phyloP scores from a whole-genome alignment of 1,140 invertebrate species.

The Pseudomyrmex dendroicus region DNA sequence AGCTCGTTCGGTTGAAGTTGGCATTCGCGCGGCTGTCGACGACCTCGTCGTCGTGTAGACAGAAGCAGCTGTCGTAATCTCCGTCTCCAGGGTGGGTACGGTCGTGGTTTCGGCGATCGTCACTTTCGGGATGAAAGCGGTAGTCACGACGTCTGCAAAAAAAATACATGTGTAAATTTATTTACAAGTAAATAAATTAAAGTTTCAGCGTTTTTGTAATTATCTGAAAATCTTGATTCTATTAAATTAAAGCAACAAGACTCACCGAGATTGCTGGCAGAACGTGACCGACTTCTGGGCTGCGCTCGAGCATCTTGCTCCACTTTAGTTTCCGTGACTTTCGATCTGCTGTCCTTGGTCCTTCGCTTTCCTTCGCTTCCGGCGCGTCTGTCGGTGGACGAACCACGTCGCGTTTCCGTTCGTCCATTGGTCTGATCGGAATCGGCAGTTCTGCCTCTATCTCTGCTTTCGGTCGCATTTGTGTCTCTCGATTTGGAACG shows the following conservation, averaged over 20 bases:
- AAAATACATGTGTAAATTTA: neutral
- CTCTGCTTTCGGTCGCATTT: constrained; percentile 26
- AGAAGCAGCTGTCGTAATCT: constrained; percentile 29
- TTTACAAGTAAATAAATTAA: no score
- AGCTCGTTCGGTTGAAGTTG: constrained; percentile 16
- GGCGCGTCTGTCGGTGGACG: constrained; percentile 41
- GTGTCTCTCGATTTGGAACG: constrained; percentile 43
- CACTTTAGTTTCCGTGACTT: constrained; percentile 47
- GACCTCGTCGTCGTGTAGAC: constrained; percentile 15
- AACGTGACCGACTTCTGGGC: constrained; percentile 56
- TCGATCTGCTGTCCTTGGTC: constrained; percentile 43
- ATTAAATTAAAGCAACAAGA: neutral
- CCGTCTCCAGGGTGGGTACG: neutral
- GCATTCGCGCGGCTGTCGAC: neutral
- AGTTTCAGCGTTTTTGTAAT: no score
- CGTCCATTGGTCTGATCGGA: neutral
- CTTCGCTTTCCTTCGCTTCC: constrained; percentile 23
- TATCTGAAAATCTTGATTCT: no score
- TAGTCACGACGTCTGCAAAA: constrained; percentile 18
- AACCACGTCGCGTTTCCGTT: constrained; percentile 33
- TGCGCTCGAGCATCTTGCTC: constrained; percentile 59
- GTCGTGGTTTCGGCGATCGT: constrained; percentile 14
- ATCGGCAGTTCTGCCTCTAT: constrained; percentile 26
- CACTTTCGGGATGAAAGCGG: constrained; percentile 25
- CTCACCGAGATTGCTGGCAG: constrained; percentile 9